A percentile compares a stretch with the other conserved stretches of the same genome.
Evolutionary conservation across 2,888 invertebrate species (phyloP).

Genomic region (Netelia inedita): DNA sequence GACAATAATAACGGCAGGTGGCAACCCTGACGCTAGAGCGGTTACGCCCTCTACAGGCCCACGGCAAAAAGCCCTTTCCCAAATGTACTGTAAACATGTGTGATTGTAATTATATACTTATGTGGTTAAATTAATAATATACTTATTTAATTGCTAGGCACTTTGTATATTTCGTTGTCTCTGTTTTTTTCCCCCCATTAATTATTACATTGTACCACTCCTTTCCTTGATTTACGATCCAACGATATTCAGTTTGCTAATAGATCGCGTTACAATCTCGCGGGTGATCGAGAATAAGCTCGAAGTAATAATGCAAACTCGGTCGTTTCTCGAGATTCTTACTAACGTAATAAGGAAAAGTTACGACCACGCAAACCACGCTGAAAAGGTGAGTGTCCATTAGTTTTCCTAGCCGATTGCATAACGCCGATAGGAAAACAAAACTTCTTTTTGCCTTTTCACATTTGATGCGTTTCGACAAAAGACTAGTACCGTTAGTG

Average conservation of each 20-base stretch:
- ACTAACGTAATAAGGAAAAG: neutral
- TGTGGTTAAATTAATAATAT: slow-evolving; percentile 80
- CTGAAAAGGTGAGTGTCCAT: slow-evolving; percentile 26
- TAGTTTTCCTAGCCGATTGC: slow-evolving; percentile 19
- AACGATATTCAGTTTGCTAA: neutral
- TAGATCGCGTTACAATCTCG: neutral
- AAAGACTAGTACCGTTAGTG: neutral
- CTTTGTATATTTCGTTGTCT: neutral
- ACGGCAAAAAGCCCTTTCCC: slow-evolving; percentile 66
- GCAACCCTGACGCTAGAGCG: neutral
- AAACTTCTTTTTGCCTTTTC: slow-evolving; percentile 26
- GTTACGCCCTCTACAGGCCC: slow-evolving; percentile 10
- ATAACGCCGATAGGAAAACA: slow-evolving; percentile 1
- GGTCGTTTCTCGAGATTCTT: neutral
- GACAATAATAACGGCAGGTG: neutral
- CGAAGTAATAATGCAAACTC: neutral
- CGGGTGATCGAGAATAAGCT: neutral
- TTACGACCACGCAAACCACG: neutral
- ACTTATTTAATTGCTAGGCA: slow-evolving; percentile 78
- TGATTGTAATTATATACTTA: slow-evolving; percentile 80
- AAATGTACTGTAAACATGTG: slow-evolving; percentile 78
- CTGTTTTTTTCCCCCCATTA: slow-evolving; percentile 8
- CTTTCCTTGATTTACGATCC: neutral
- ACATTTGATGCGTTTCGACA: slow-evolving; percentile 46
- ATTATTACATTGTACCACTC: neutral